Percentiles rank a stretch among this genome's conserved stretches.
These are phyloP conservation scores for Dynastes grantii DNA, from an alignment of 2,888 invertebrate species.

Conservation along the genomic window DNA sequence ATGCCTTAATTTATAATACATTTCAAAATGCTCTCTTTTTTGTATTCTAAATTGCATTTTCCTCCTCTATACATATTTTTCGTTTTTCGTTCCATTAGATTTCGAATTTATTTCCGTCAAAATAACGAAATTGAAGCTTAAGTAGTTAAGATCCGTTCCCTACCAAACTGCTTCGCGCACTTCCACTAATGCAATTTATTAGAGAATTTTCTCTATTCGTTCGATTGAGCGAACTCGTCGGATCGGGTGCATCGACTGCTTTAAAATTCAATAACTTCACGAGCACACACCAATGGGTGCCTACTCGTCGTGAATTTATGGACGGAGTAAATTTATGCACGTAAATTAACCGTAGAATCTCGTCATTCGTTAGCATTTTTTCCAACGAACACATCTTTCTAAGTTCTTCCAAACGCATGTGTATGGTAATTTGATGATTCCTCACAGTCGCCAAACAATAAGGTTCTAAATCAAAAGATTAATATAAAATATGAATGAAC, in stretches of 20 bases:
- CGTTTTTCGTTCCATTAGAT: constrained; percentile 27
- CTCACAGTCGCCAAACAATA: too few relatives aligned
- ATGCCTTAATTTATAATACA: background rate
- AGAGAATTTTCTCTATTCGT: constrained; percentile 39
- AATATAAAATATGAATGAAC: too few relatives aligned
- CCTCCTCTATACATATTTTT: constrained; percentile 8
- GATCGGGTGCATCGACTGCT: constrained; percentile 35
- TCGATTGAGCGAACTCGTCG: constrained; percentile 8
- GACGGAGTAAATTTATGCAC: background rate
- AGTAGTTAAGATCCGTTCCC: constrained; percentile 20
- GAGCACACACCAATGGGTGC: background rate
- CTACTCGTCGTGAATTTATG: constrained; percentile 11
- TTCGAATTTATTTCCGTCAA: constrained; percentile 28
- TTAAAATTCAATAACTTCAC: constrained; percentile 40
- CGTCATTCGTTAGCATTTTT: too few relatives aligned
- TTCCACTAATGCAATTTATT: constrained; percentile 43
- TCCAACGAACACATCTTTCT: too few relatives aligned
- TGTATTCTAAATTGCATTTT: background rate
- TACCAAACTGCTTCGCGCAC: constrained; percentile 19
- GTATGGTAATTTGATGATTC: too few relatives aligned
- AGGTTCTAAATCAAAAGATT: too few relatives aligned
- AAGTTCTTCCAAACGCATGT: too few relatives aligned
- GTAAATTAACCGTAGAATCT: background rate
- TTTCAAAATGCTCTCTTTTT: background rate
- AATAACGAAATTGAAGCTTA: constrained; percentile 37